phyloP scores from a whole-genome alignment of 1,140 invertebrate genomes.

The Bombus balteatus region DNA sequence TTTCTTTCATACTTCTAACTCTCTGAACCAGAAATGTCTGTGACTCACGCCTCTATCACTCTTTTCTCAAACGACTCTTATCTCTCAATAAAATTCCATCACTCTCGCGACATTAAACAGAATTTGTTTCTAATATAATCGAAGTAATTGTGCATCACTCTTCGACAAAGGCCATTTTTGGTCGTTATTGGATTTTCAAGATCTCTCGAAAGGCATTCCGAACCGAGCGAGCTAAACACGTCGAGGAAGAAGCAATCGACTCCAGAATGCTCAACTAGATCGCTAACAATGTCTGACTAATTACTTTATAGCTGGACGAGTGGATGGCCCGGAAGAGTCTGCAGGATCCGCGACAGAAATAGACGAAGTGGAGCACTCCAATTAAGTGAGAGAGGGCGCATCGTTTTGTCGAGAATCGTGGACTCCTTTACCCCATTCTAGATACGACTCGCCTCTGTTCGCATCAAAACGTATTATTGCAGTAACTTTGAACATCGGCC shows the following conservation, averaged over 20 bases:
- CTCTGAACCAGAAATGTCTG: too few species aligned
- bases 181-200: background rate
- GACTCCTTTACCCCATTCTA: too few species aligned
- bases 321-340: conserved; percentile 37
- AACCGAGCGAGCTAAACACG: background rate
- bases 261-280: conserved; percentile 35
- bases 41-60: too few species aligned
- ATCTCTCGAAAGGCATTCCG: background rate
- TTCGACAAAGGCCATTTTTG: background rate
- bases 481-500: too few species aligned
- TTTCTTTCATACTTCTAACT: too few species aligned
- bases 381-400: conserved; percentile 31
- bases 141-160: background rate
- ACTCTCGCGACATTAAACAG: background rate
- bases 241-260: background rate
- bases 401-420: conserved; percentile 23
- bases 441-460: background rate
- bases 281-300: conserved; percentile 47
- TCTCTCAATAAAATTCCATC: background rate
- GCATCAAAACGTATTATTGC: conserved; percentile 7
- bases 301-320: conserved; percentile 32
- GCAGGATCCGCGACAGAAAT: conserved; percentile 38
- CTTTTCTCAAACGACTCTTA: too few species aligned
- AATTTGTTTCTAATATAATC: background rate
- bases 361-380: conserved; percentile 42